These are phyloP conservation scores for Polymixis lichenea DNA, from an alignment of 2,888 invertebrate species.

Conservation along the genomic window DNA sequence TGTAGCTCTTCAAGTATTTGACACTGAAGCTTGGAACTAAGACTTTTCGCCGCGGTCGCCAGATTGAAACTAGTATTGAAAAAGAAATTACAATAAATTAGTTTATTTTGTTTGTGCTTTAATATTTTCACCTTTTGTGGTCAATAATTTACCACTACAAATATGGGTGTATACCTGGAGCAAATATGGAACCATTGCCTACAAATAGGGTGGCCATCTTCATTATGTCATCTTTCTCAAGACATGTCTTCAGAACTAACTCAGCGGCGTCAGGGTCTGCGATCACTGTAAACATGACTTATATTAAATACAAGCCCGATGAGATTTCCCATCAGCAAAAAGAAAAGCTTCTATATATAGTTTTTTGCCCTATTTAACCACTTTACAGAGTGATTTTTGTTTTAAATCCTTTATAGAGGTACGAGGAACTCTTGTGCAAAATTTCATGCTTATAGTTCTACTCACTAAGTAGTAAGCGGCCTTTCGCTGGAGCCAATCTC, in stretches of 20 bases:
- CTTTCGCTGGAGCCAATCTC: no score
- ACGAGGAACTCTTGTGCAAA: no score
- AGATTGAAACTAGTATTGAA: conserved; percentile 68
- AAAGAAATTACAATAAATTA: not conserved
- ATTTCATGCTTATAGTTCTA: no score
- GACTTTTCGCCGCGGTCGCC: conserved; percentile 76
- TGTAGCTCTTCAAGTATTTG: conserved; percentile 69
- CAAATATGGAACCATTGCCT: conserved; percentile 76
- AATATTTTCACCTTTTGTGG: not conserved
- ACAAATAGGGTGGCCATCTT: conserved; percentile 59
- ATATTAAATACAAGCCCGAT: not conserved
- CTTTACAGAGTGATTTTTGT: no score
- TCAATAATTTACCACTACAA: not conserved
- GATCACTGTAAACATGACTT: conserved; percentile 62
- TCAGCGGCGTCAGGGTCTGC: conserved; percentile 71
- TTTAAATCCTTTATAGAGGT: no score
- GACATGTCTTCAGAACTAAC: conserved; percentile 69
- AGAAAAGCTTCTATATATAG: no score
- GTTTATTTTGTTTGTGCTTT: not conserved
- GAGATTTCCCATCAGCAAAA: no score
- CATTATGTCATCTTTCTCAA: conserved; percentile 74
- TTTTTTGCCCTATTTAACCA: no score
- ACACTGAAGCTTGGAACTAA: conserved; percentile 69
- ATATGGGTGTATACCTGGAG: conserved; percentile 75
- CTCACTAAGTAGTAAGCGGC: no score